Evolutionary conservation across 2,888 invertebrate genomes (phyloP).

Genomic region (Mythimna albipuncta): DNA sequence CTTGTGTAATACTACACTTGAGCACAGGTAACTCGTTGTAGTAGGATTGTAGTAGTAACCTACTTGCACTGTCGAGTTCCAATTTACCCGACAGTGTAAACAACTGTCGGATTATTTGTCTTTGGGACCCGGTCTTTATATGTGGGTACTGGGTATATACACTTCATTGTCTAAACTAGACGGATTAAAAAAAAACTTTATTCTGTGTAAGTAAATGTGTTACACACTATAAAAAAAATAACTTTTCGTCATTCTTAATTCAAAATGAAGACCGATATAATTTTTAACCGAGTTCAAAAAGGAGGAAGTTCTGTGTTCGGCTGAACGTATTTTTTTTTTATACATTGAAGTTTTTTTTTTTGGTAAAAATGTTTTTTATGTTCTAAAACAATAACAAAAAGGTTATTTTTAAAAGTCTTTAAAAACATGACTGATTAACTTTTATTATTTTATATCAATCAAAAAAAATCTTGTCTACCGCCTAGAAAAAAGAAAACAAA

Average conservation of each 20-base stretch:
- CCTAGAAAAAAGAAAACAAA: not conserved
- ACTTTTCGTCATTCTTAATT: not conserved
- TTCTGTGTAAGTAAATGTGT: too few relatives aligned
- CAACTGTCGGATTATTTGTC: constrained; percentile 34
- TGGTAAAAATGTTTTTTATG: too few relatives aligned
- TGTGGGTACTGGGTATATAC: not conserved
- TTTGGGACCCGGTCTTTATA: constrained; percentile 6
- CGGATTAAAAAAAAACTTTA: not conserved
- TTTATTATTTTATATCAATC: not conserved
- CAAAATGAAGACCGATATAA: too few relatives aligned
- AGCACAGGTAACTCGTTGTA: constrained; percentile 40
- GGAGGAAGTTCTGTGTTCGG: too few relatives aligned
- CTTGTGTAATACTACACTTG: constrained; percentile 44
- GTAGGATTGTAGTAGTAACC: constrained; percentile 44
- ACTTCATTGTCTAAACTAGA: not conserved
- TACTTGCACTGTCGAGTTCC: constrained; percentile 37
- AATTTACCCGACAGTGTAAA: constrained; percentile 39
- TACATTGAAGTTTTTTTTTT: too few relatives aligned
- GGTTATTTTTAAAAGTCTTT: too few relatives aligned
- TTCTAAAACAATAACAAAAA: too few relatives aligned
- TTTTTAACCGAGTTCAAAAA: too few relatives aligned
- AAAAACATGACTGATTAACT: too few relatives aligned
- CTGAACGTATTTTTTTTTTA: too few relatives aligned
- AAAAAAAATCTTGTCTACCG: not conserved
- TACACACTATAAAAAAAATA: too few relatives aligned